Conservation (phyloP, 2,888 invertebrate genomes). For the Pristionchus mayeri region DNA sequence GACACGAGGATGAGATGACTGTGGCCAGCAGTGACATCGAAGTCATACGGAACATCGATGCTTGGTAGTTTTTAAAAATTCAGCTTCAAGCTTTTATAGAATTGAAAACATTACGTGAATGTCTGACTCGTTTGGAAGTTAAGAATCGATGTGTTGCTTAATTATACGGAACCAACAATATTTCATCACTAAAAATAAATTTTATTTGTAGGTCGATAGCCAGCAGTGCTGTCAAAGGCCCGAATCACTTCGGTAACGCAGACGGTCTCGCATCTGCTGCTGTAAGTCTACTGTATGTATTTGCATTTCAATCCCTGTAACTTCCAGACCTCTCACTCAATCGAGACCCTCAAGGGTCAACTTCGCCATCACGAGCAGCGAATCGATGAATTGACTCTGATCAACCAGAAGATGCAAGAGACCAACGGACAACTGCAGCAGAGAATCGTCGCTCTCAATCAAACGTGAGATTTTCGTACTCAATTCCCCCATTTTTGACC, state of each 20-base stretch:
- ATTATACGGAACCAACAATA: too few relatives aligned
- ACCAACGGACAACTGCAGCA: conserved; percentile 59
- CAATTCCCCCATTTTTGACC: neutral
- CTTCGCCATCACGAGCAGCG: conserved; percentile 61
- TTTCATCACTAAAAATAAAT: too few relatives aligned
- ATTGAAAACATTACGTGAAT: too few relatives aligned
- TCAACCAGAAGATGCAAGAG: conserved; percentile 58
- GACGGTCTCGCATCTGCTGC: neutral
- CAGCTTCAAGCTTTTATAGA: too few relatives aligned
- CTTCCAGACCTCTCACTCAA: conserved; percentile 45
- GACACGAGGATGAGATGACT: conserved; percentile 64
- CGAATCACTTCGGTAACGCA: neutral
- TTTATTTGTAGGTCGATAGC: conserved; percentile 57
- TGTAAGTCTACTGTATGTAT: neutral
- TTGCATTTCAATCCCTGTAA: too few relatives aligned
- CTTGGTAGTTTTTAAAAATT: conserved; percentile 57
- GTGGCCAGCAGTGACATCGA: conserved; percentile 72
- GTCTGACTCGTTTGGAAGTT: too few relatives aligned
- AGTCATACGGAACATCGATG: conserved; percentile 66
- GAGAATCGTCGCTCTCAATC: conserved; percentile 54
- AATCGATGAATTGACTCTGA: conserved; percentile 60
- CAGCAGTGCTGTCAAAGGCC: conserved; percentile 51
- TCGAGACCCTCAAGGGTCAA: conserved; percentile 55
- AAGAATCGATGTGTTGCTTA: too few relatives aligned
- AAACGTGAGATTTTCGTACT: conserved; percentile 51